Conservation (phyloP, 2,113 vertebrate species). For the Ciconia stormi region DNA sequence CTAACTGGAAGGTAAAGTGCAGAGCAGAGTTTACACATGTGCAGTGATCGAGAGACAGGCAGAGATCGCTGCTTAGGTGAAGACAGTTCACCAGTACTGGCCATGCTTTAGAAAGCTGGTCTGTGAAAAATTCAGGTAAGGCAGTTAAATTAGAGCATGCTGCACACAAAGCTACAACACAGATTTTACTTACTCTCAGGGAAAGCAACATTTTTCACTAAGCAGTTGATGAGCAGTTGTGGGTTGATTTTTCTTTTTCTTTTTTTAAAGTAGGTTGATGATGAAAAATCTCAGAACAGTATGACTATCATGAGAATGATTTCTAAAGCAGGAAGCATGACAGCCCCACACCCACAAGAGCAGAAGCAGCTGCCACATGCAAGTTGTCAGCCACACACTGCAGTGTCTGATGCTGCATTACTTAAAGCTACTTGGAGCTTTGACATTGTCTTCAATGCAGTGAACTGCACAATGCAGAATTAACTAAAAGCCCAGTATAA, state of each 20-base stretch:
- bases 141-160: not conserved
- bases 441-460: not conserved
- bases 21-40: not conserved
- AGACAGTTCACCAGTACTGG: not conserved
- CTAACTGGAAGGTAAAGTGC: not conserved
- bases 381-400: conserved; percentile 13
- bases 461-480: not conserved
- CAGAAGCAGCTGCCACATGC: conserved; percentile 56
- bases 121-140: not conserved
- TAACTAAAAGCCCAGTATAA: not conserved
- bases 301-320: conserved; percentile 61
- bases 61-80: not conserved
- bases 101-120: not conserved
- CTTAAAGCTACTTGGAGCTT: not conserved
- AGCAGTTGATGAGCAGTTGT: not conserved
- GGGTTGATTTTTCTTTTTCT: conserved; percentile 33
- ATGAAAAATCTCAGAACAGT: conserved; percentile 41
- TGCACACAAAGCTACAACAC: not conserved
- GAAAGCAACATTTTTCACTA: conserved; percentile 10
- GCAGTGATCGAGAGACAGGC: not conserved
- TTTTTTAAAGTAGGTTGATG: conserved; percentile 56
- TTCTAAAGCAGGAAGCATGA: conserved; percentile 64
- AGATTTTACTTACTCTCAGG: not conserved
- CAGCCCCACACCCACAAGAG: conserved; percentile 58
- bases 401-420: not conserved